Conservation (phyloP, 2,888 invertebrate species). For the Parnassius mnemosyne region DNA sequence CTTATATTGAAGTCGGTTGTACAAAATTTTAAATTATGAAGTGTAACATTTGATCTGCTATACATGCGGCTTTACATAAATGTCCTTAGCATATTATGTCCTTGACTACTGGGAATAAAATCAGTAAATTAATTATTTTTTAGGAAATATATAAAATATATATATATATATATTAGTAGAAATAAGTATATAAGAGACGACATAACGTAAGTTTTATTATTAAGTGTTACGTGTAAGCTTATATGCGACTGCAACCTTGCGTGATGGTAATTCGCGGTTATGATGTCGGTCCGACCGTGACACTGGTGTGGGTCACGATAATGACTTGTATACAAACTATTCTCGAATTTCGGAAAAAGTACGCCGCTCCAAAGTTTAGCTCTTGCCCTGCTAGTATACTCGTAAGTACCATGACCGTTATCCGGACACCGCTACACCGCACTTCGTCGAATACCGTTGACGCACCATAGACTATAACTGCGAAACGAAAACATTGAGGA, state of each 20-base stretch:
- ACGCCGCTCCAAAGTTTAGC: conserved; percentile 36
- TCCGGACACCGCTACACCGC: conserved; percentile 68
- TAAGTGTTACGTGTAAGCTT: conserved; percentile 57
- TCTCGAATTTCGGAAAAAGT: conserved; percentile 48
- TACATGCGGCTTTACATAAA: no score
- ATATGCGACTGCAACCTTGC: conserved; percentile 65
- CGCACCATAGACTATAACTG: conserved; percentile 49
- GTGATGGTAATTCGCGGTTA: conserved; percentile 59
- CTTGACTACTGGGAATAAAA: no score
- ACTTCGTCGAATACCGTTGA: conserved; percentile 35
- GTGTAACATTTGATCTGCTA: no score
- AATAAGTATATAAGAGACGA: neutral
- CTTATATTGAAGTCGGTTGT: no score
- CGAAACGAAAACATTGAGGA: conserved; percentile 33
- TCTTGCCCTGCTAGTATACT: conserved; percentile 50
- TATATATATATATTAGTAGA: no score
- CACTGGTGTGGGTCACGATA: conserved; percentile 69
- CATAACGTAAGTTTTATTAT: conserved; percentile 49
- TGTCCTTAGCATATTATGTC: no score
- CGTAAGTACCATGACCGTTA: conserved; percentile 65
- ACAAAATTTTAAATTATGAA: no score
- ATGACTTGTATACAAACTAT: conserved; percentile 41
- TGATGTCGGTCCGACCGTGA: conserved; percentile 68
- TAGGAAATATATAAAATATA: no score
- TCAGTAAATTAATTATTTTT: no score